Evolutionary conservation across 2,797 vertebrate genomes (phyloP), one percentile per base, ranked within the genome.

Genomic region (Adrianichthys oophorus): DNA sequence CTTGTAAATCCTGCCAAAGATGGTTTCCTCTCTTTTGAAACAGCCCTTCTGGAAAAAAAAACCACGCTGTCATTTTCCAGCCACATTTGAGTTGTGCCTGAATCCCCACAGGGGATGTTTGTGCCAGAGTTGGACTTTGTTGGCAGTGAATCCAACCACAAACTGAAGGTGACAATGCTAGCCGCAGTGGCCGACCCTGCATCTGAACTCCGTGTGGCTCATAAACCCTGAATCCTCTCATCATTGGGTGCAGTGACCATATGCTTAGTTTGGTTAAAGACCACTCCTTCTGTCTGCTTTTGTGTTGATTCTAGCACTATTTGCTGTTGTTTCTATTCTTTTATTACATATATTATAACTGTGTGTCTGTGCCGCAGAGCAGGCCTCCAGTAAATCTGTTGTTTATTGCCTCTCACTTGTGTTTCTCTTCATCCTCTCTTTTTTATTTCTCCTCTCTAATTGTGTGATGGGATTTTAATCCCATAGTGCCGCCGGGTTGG

Each of bases 61-160:
- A 21, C 19, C 18, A 41, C 42, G 21, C 63, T 72, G 73, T 84
- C 62, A 83, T 85, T 87, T 69, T 56, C 23, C 62, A 71, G 60
- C 77, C 80, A 74, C 74, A 79, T 67, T 47, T 61, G 58, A 59
- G 63, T 50, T 5, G 32, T 72, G 73, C 48, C 48, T 64, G 55
- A 77, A 85, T 76, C 58, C 76, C 40, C 67, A 78, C n/a, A 56
- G 41, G 8, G 50, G 24, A 65, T 59, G 21, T 67, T 58, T 83
- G 52, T 57, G 72, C 78, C 82, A 81, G 66, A 69, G 66, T 26
- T 42, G 47, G 52, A 75, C 63, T 52, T 57, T 66, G 32, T 56
- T 70, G 70, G 78, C 69, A 54, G 62, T 55, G 63, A 70, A 52
- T n/a, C 32, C 55, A 44, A 56, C 74, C 72, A 62, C 79, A 78